Evolutionary conservation across 1,140 invertebrate species (phyloP).

Genomic region (Drosophila nebulosa): DNA sequence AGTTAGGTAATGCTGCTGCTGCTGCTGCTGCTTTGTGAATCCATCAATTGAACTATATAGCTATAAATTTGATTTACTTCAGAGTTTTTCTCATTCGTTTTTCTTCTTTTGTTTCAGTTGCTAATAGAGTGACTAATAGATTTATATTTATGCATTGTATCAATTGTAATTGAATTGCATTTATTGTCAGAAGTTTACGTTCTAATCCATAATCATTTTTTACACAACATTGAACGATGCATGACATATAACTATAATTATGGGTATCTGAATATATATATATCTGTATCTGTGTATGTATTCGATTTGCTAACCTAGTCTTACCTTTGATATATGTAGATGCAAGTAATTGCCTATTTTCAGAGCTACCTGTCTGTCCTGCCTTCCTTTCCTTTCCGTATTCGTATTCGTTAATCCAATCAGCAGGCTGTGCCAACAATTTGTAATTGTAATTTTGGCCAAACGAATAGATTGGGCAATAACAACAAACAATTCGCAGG

Average conservation of each 20-base stretch:
- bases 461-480: slow-evolving; percentile 25
- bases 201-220: slow-evolving; percentile 49
- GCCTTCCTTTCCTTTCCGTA: slow-evolving; percentile 9
- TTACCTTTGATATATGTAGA: slow-evolving; percentile 47
- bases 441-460: slow-evolving; percentile 70
- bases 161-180: slow-evolving; percentile 76
- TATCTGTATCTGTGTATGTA: not conserved
- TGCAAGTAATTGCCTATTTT: slow-evolving; percentile 44
- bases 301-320: not conserved
- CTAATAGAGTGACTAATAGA: slow-evolving; percentile 62
- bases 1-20: no score
- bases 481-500: slow-evolving; percentile 30
- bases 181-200: slow-evolving; percentile 80
- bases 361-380: slow-evolving; percentile 5
- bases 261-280: not conserved
- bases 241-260: slow-evolving; percentile 13
- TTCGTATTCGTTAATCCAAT: slow-evolving; percentile 31
- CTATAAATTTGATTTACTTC: slow-evolving; percentile 58
- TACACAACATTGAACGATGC: slow-evolving; percentile 36
- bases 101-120: slow-evolving; percentile 9
- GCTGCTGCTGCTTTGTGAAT: slow-evolving; percentile 36
- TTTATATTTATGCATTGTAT: slow-evolving; percentile 31
- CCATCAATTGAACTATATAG: slow-evolving; percentile 44
- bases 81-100: slow-evolving; percentile 16
- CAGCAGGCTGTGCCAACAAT: slow-evolving; percentile 55